A percentile compares a stretch with the other conserved stretches of the same genome.
These are phyloP conservation scores for Drosophila ezoana DNA, from an alignment of 2,888 invertebrate species.

Conservation along the genomic window DNA sequence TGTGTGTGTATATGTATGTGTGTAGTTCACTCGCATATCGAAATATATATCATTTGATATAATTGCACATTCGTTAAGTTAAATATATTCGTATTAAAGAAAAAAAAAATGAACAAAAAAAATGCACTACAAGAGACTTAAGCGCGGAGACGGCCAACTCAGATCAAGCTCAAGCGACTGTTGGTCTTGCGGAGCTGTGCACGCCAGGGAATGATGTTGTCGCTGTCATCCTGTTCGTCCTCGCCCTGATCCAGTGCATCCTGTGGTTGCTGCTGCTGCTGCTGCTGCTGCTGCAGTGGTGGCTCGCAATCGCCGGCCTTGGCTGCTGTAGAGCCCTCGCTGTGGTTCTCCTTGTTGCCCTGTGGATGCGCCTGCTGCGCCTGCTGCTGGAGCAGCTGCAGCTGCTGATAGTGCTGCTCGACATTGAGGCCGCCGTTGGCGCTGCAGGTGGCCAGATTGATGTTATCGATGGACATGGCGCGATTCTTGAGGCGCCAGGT, in stretches of 20 bases:
- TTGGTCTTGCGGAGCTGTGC: conserved; percentile 95
- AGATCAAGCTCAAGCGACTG: conserved; percentile 93
- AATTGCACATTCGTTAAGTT: conserved; percentile 62
- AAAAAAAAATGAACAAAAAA: conserved; percentile 37
- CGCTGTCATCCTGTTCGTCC: conserved; percentile 87
- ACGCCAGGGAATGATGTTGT: conserved; percentile 94
- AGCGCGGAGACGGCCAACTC: conserved; percentile 62
- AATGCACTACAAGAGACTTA: conserved; percentile 61
- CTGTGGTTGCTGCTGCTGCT: conserved; percentile 29
- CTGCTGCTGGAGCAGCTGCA: conserved; percentile 72
- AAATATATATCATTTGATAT: conserved; percentile 11
- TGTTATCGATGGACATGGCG: conserved; percentile 88
- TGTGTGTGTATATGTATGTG: conserved; percentile 12
- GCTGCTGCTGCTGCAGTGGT: conserved; percentile 16
- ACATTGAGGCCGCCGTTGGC: conserved; percentile 67
- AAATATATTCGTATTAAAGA: conserved; percentile 4
- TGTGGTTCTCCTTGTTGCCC: conserved; percentile 78
- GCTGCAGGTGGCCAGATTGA: conserved; percentile 85
- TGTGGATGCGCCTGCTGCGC: conserved; percentile 51
- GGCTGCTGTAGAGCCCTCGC: conserved; percentile 20
- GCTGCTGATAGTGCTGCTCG: conserved; percentile 83
- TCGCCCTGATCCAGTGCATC: conserved; percentile 69
- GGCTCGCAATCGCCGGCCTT: conserved; percentile 22
- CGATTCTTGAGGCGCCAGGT: conserved; percentile 85
- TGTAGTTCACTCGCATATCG: conserved; percentile 27